Evolutionary conservation across 2,888 invertebrate genomes (phyloP).

Genomic region (Bombylius major): DNA sequence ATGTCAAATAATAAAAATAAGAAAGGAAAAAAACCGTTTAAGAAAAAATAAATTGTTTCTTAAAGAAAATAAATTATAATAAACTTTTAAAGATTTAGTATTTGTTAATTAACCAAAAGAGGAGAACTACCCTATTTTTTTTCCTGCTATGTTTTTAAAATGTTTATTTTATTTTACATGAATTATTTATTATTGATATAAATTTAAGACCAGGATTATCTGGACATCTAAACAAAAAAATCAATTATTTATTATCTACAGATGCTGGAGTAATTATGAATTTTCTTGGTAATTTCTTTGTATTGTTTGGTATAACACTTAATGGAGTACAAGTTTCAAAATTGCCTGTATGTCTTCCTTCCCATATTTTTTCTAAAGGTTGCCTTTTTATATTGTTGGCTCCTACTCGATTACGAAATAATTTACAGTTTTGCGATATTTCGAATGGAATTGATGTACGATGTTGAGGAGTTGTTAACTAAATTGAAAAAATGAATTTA

Average conservation of each 20-base stretch:
- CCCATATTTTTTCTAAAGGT: constrained; percentile 5
- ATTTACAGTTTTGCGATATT: not conserved
- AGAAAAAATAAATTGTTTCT: not conserved
- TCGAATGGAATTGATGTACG: not conserved
- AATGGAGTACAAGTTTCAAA: not conserved
- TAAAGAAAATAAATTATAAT: too few species aligned
- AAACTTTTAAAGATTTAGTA: not conserved
- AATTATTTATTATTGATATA: too few species aligned
- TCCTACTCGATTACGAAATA: constrained; percentile 1
- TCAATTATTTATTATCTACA: not conserved
- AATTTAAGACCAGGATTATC: too few species aligned
- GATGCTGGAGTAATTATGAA: constrained; percentile 4
- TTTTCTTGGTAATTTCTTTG: constrained; percentile 1
- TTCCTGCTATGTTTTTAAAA: too few species aligned
- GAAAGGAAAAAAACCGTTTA: constrained; percentile 25
- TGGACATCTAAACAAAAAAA: too few species aligned
- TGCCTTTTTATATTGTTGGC: constrained; percentile 1
- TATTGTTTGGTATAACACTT: not conserved
- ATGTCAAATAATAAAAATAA: constrained; percentile 33
- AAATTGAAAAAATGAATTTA: too few species aligned
- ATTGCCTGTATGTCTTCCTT: not conserved
- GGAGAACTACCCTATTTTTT: too few species aligned
- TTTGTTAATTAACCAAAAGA: too few species aligned
- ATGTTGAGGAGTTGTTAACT: not conserved
- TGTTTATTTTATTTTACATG: too few species aligned